phyloP scores from a whole-genome alignment of 1,140 invertebrate species.

The Arctopsyche grandis region DNA sequence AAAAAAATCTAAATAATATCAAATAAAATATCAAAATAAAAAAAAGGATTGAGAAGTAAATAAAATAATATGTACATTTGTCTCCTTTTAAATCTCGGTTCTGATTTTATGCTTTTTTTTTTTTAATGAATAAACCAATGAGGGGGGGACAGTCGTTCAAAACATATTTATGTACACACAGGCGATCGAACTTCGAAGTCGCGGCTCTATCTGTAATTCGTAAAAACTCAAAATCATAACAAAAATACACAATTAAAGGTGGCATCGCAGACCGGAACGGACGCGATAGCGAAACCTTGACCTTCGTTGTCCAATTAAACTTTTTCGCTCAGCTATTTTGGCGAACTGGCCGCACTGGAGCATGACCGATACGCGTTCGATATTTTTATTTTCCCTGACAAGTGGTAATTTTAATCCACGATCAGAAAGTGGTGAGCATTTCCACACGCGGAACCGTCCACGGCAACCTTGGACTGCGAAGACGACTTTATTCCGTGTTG shows the following conservation, averaged over 20 bases:
- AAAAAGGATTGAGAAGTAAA: too few species aligned
- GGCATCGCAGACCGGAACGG: neutral
- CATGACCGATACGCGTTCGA: neutral
- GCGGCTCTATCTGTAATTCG: too few species aligned
- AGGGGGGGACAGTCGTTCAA: too few species aligned
- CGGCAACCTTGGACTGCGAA: neutral
- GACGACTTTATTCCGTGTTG: slow-evolving; percentile 14
- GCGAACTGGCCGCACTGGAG: neutral
- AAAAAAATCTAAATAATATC: too few species aligned
- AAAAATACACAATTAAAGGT: neutral
- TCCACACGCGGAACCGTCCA: neutral
- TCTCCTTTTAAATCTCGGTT: too few species aligned
- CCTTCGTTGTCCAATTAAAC: neutral
- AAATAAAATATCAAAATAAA: too few species aligned
- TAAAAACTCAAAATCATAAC: neutral
- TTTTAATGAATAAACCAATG: too few species aligned
- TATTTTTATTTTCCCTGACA: neutral
- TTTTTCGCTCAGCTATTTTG: neutral
- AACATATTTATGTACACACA: too few species aligned
- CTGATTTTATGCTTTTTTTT: too few species aligned
- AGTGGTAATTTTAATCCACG: neutral
- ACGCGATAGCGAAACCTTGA: neutral
- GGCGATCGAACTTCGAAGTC: too few species aligned
- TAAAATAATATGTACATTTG: too few species aligned
- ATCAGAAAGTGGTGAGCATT: neutral